Base-by-base conservation (phyloP, 2,113 vertebrate genomes). In the Sinocyclocheilus anshuiensis region DNA sequence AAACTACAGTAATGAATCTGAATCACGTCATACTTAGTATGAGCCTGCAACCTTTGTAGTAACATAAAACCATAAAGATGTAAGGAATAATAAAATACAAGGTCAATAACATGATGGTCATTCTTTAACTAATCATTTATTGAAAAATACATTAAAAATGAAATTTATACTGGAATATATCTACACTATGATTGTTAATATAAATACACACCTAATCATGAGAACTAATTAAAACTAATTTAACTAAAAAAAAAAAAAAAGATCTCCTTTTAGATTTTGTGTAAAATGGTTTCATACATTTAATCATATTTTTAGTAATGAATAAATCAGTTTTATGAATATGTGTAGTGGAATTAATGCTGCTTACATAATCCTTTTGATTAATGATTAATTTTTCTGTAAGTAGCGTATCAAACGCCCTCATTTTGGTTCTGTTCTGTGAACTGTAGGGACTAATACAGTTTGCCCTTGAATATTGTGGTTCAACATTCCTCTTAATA, bases 361-460 rank as follows among this genome's bases (percentile, higher is more conserved):
- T 45, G 3, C n/a, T 45, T 26, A 26, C 78, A 63, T 81, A 81
- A 81, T 65, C 36, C 36, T 16, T 80, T 61, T 42, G 22, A 80
- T 42, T 61, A 80, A 61, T 61, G 57, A 39, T 29, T 57, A 1
- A 1, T 39, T 42, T 63, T 81, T 65, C 55, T 39, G 55, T 57
- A 61, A 39, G 55, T 13, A 79, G 10, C 20, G 22, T 22, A 33
- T 78, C 26, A 36, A 8, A 81, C 12, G 42, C n/a, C 42, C 42
- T 48, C n/a, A 6, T n/a, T 20, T 65, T 63, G 15, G 6, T 67
- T 26, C 29, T 33, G 29, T 16, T 26, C 11, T 80, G 36, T 42
- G 39, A n/a, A 75, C 39, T 6, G 1, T 50, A 16, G 12, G 22
- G 79, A 18, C n/a, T 26, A 65, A 42, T 42, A 24, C 77, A 80